Evolutionary conservation across 2,888 invertebrate genomes (phyloP), one percentile per base, ranked within the genome.

Genomic region (Notocelia uddmanniana): DNA sequence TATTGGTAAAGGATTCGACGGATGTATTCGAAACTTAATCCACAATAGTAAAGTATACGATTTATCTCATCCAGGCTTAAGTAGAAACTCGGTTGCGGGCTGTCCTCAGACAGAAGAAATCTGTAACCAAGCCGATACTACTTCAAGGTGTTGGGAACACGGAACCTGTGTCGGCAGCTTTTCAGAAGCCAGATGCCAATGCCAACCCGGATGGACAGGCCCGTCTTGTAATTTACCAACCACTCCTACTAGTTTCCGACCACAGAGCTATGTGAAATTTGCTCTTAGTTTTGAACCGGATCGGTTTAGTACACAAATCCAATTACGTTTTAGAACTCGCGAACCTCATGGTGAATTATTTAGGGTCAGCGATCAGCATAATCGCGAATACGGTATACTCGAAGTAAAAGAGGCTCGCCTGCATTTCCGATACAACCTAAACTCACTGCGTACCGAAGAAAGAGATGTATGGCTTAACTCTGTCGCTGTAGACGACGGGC

Each of bases 21-120:
- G 99, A 13, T 99, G 99, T 90, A 97, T 99, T 74, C 95, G 98
- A 81, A 99, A 99, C 88, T 94, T 99, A 62, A 96, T 98, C 83
- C 98, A 99, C 85, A 99, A 99, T 85, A 98, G 98, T 81, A 98
- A 97, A 86, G 93, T 99, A 68, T 99, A 99, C 88, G 99, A 99
- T 86, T 94, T 99, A 78, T 98, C 98, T 0, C 97, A 97, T 86
- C 98, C 99, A 0, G 99, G 98, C 0, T 92, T 98, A 34, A 97
- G 97, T 0, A 94, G 97, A 80, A 97, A 97, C 85, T 98, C 98
- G 76, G 96, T 96, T 1, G 96, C 97, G 1, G 98, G 99, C 3
- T 99, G 99, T 87, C 97, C 97, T 0, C 97, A 98, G 84, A 98
- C 98, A 13, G 99, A 99, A 82, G 98, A 98, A 82, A 96, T 97